Conservation (phyloP, 37 sponge, comb jelly and placozoan species). For the Crambe crambe region DNA sequence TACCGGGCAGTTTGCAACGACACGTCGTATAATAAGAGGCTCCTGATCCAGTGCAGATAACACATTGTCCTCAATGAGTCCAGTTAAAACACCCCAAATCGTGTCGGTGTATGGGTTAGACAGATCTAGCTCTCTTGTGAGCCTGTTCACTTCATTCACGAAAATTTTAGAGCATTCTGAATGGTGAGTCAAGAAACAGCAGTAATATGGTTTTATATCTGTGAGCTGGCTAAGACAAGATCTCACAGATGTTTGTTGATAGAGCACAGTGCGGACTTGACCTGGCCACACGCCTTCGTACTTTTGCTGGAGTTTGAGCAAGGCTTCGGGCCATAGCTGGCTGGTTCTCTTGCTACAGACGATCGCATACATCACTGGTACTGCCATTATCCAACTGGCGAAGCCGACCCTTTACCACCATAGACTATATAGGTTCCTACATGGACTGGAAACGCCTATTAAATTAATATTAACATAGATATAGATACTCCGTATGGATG, state of each 20-base stretch:
- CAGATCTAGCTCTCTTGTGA: slow-evolving; percentile 61
- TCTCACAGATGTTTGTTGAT: neutral
- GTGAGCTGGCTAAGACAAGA: slow-evolving; percentile 1
- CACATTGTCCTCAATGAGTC: slow-evolving; percentile 45
- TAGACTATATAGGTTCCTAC: too few relatives aligned
- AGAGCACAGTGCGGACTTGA: neutral
- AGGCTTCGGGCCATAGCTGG: slow-evolving; percentile 15
- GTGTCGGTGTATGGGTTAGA: slow-evolving; percentile 62
- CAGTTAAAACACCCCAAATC: slow-evolving; percentile 76
- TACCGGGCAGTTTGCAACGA: slow-evolving; percentile 33
- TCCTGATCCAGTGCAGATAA: slow-evolving; percentile 51
- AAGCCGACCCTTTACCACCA: too few relatives aligned
- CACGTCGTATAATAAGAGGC: slow-evolving; percentile 41
- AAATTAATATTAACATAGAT: too few relatives aligned
- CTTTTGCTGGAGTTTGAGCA: slow-evolving; percentile 15
- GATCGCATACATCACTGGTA: slow-evolving; percentile 44
- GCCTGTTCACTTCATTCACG: slow-evolving; percentile 30
- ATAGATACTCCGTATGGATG: too few relatives aligned
- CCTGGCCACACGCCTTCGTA: slow-evolving; percentile 51
- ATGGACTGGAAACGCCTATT: too few relatives aligned
- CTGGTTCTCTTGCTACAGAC: slow-evolving; percentile 29
- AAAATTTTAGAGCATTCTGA: slow-evolving; percentile 45
- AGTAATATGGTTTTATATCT: slow-evolving; percentile 36
- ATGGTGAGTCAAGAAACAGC: slow-evolving; percentile 64
- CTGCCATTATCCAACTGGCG: too few relatives aligned